These are phyloP conservation scores for Chouioia cunea DNA, from an alignment of 2,888 invertebrate genomes.

Conservation along the genomic window DNA sequence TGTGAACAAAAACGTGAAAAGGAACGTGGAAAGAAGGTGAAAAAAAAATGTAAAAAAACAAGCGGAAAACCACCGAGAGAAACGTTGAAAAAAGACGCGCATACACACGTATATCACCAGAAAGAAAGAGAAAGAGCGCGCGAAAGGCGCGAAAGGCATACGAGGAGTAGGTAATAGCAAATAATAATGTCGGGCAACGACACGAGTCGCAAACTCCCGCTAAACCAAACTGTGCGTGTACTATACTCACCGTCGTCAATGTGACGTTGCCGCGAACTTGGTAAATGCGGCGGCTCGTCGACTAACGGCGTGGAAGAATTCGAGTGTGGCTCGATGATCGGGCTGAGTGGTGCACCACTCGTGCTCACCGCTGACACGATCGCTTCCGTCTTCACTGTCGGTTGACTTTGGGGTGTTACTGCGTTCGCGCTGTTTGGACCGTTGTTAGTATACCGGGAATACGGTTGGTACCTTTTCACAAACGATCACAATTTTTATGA, in stretches of 20 bases:
- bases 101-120: constrained; percentile 47
- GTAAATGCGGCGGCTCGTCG: constrained; percentile 70
- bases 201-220: constrained; percentile 15
- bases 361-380: constrained; percentile 63
- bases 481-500: too few relatives aligned
- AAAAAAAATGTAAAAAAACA: not conserved
- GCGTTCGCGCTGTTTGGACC: constrained; percentile 55
- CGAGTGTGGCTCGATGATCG: constrained; percentile 76
- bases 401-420: constrained; percentile 59
- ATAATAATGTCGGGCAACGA: not conserved
- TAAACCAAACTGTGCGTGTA: not conserved
- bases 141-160: too few relatives aligned
- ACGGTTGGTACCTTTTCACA: constrained; percentile 62
- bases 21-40: not conserved
- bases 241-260: constrained; percentile 65
- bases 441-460: constrained; percentile 60
- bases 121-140: not conserved
- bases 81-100: constrained; percentile 19
- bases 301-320: constrained; percentile 76
- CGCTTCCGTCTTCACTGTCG: constrained; percentile 62
- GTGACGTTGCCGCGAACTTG: constrained; percentile 63
- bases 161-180: not conserved
- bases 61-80: not conserved
- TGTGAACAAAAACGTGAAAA: not conserved
- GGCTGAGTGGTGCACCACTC: constrained; percentile 71